A percentile compares a stretch with the other conserved stretches of the same genome.
Conservation (phyloP, 1,140 invertebrate genomes). For the Drosophila guanche region DNA sequence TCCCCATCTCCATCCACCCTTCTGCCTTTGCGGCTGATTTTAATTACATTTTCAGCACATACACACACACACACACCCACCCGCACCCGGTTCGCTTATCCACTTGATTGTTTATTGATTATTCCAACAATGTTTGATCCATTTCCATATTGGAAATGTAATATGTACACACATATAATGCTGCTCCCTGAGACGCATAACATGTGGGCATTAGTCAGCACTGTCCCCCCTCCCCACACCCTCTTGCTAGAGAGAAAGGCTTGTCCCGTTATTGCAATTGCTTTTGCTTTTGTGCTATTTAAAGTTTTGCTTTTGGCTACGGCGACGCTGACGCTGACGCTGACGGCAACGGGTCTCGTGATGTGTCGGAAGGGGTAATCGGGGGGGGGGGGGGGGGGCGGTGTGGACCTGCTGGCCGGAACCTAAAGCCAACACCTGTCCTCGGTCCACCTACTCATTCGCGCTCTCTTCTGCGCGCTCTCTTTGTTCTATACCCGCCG, state of each 20-base stretch:
- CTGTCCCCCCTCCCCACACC: no score
- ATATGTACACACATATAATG: background rate
- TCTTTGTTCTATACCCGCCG: no score
- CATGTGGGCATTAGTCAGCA: background rate
- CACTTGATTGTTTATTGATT: slow-evolving; percentile 63
- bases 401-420: slow-evolving; percentile 22
- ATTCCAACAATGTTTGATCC: slow-evolving; percentile 44
- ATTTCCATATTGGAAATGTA: slow-evolving; percentile 12
- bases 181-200: background rate
- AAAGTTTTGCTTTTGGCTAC: slow-evolving; percentile 41
- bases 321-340: background rate
- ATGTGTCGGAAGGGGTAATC: slow-evolving; percentile 17
- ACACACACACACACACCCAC: background rate
- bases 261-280: background rate
- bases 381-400: slow-evolving; percentile 15
- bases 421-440: slow-evolving; percentile 67
- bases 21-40: background rate
- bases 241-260: background rate
- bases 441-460: slow-evolving; percentile 1
- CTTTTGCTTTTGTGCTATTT: slow-evolving; percentile 35
- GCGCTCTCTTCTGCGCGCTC: no score
- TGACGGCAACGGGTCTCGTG: slow-evolving; percentile 33
- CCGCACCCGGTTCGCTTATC: slow-evolving; percentile 1
- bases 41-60: slow-evolving; percentile 7
- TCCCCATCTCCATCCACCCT: background rate